Base-by-base conservation (phyloP, 2,888 invertebrate species). In the Drosophila sordidula region DNA sequence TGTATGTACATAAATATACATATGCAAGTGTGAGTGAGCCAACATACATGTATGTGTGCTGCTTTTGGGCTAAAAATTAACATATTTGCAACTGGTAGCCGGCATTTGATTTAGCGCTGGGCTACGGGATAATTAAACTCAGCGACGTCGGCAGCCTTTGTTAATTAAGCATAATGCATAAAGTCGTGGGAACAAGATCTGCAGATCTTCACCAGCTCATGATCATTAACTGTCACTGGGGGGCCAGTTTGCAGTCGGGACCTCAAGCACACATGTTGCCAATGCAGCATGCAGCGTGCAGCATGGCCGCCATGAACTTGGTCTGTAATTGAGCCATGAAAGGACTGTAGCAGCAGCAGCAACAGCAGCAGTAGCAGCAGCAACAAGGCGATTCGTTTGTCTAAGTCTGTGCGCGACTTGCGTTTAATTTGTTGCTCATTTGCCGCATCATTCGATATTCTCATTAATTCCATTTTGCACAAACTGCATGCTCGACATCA, bases 381-480 rank as follows among this genome's bases (percentile, higher is more conserved):
- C 49, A 55, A 80, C 70, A 75, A 80, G 75, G 42, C 63, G 42
- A 47, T 26, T 55, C 68, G 57, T 67, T 74, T 82, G 82, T 84
- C 66, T 45, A 54, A 70, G 26, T 34, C 49, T 41, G 38, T 32
- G 42, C 45, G 36, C 41, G 62, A 54, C 49, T 63, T 69, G 63
- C 68, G 49, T 59, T 70, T 69, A 75, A 84, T 84, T 87, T 74
- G 78, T 52, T 63, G 68, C 85, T 85, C 67, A 83, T 87, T 83
- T 87, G 83, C 87, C 83, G 86, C 87, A 69, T 84, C 87, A 82
- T 82, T 74, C 83, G 80, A 82, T 75, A 77, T 75, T 75, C 77
- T 3, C 55, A 55, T 58, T 69, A 87, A 82, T 56, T 81, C 16
- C 76, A 55, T 51, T 55, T 50, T 47, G 34, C 54, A 36, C 42